Percentiles rank a stretch among this genome's conserved stretches.
Evolutionary conservation across 2,888 invertebrate species (phyloP).

Genomic region (Trichopria drosophilae): DNA sequence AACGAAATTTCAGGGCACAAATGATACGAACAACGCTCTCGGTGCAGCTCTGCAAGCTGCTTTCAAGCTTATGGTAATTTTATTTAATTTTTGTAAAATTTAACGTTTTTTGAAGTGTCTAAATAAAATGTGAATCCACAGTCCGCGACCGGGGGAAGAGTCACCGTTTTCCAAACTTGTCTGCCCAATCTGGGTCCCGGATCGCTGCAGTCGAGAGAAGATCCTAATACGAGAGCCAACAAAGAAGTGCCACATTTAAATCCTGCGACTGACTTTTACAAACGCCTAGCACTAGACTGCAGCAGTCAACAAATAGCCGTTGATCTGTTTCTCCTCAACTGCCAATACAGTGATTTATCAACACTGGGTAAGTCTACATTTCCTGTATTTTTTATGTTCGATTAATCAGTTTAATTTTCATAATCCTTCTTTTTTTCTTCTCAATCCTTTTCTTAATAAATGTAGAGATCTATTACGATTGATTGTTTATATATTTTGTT

Average conservation of each 20-base stretch:
- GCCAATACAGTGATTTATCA: constrained; percentile 92
- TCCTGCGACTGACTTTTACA: constrained; percentile 97
- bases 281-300: constrained; percentile 92
- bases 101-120: too few species aligned
- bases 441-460: constrained; percentile 7
- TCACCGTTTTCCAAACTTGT: constrained; percentile 92
- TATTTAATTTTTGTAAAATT: constrained; percentile 4
- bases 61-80: constrained; percentile 80
- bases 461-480: background rate
- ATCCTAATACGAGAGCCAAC: constrained; percentile 78
- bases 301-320: constrained; percentile 95
- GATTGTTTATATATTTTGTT: too few species aligned
- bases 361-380: constrained; percentile 75
- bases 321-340: constrained; percentile 91
- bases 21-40: constrained; percentile 79
- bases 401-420: constrained; percentile 8
- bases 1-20: constrained; percentile 67
- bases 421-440: background rate
- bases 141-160: constrained; percentile 89
- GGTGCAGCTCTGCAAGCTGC: constrained; percentile 93
- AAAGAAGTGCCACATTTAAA: constrained; percentile 86
- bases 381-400: background rate
- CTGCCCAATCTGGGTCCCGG: constrained; percentile 89
- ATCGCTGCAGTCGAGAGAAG: constrained; percentile 75
- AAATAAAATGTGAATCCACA: constrained; percentile 51